Conservation (phyloP, 2,888 invertebrate genomes). For the Cyrtodaria siliqua region DNA sequence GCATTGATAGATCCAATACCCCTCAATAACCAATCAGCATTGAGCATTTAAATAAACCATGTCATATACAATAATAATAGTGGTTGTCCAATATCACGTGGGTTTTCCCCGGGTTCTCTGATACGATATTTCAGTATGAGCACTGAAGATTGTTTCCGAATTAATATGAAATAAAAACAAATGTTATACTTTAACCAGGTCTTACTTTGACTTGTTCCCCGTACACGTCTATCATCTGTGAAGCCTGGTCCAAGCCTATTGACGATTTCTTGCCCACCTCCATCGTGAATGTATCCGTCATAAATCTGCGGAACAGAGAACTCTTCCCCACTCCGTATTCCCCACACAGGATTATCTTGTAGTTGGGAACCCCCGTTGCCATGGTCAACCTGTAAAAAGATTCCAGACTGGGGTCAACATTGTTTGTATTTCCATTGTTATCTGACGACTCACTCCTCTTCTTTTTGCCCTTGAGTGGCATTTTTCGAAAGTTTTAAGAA, state of each 20-base stretch:
- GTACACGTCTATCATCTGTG: slow-evolving; percentile 91
- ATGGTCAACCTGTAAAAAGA: slow-evolving; percentile 72
- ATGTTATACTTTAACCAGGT: no score
- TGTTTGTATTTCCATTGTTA: slow-evolving; percentile 9
- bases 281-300: slow-evolving; percentile 95
- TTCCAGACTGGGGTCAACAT: slow-evolving; percentile 20
- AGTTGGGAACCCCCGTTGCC: slow-evolving; percentile 81
- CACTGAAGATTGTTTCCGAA: no score
- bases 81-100: no score
- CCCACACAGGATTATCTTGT: slow-evolving; percentile 96
- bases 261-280: slow-evolving; percentile 92
- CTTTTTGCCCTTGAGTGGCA: slow-evolving; percentile 41
- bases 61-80: no score
- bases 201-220: slow-evolving; percentile 93
- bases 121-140: no score
- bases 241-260: slow-evolving; percentile 95
- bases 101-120: no score
- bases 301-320: slow-evolving; percentile 95
- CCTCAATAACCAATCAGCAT: no score
- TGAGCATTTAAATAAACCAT: no score
- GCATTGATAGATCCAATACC: no score
- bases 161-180: no score
- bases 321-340: slow-evolving; percentile 99
- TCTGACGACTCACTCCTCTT: slow-evolving; percentile 20
- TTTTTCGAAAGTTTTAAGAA: neutral